phyloP scores from a whole-genome alignment of 1,140 invertebrate species.

The Scaptomyza pallida region DNA sequence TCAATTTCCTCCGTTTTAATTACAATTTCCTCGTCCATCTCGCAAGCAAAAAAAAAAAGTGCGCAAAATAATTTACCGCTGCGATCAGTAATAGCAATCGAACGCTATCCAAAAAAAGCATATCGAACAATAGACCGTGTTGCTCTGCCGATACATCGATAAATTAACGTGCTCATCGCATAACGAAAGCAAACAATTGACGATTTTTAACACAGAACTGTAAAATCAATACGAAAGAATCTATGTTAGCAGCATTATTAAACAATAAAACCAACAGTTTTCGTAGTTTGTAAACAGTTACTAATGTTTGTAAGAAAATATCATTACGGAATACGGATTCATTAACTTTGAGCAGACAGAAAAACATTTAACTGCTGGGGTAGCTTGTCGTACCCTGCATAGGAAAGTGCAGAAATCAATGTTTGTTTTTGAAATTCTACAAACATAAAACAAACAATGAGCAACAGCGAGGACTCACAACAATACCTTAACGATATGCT shows the following conservation, averaged over 20 bases:
- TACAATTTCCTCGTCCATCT: conserved; percentile 34
- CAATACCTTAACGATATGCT: conserved; percentile 69
- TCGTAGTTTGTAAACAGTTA: background rate
- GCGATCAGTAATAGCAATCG: conserved; percentile 57
- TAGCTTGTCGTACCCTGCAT: background rate
- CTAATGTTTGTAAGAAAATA: background rate
- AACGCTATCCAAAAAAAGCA: conserved; percentile 5
- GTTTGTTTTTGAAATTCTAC: background rate
- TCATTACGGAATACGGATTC: background rate
- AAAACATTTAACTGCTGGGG: background rate
- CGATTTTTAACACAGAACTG: conserved; percentile 11
- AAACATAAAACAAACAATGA: conserved; percentile 49
- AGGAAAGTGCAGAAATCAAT: conserved; percentile 8
- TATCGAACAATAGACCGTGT: conserved; percentile 21
- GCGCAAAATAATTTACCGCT: conserved; percentile 63
- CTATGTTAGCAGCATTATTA: conserved; percentile 2
- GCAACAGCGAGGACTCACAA: conserved; percentile 77
- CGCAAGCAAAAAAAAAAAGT: conserved; percentile 31
- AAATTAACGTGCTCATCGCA: background rate
- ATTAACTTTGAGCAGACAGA: background rate
- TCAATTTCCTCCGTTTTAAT: conserved; percentile 50
- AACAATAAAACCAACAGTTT: background rate
- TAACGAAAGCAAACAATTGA: too few species aligned
- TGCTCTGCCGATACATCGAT: conserved; percentile 16
- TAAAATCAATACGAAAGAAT: background rate